Evolutionary conservation across 2,113 vertebrate species (phyloP).

Genomic region (Pseudorasbora parva): DNA sequence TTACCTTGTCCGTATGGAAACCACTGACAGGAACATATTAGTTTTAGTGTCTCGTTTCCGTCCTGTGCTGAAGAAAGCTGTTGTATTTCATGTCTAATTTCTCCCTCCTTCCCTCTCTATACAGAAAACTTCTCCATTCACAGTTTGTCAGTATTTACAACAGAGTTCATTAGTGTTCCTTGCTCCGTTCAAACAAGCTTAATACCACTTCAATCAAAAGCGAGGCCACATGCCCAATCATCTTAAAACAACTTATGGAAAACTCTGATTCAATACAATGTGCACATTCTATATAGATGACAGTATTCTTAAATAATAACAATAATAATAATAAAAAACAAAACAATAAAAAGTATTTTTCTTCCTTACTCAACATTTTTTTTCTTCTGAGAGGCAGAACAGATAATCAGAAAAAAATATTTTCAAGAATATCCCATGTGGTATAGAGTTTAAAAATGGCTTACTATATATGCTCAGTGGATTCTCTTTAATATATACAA

Average conservation of each 20-base stretch:
- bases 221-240: constrained; percentile 4
- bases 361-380: constrained; percentile 55
- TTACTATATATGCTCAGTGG: constrained; percentile 59
- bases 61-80: constrained; percentile 63
- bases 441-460: constrained; percentile 60
- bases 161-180: constrained; percentile 57
- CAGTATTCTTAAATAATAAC: constrained; percentile 68
- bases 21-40: constrained; percentile 59
- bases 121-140: constrained; percentile 64
- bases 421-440: constrained; percentile 50
- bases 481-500: constrained; percentile 67
- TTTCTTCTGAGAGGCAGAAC: constrained; percentile 59
- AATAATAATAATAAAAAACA: constrained; percentile 59
- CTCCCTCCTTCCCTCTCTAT: constrained; percentile 34
- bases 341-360: constrained; percentile 54
- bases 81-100: constrained; percentile 49
- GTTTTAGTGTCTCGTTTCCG: constrained; percentile 65
- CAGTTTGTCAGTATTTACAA: constrained; percentile 65
- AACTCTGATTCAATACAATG: constrained; percentile 22
- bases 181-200: neutral
- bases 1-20: constrained; percentile 53
- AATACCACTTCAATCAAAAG: neutral
- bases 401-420: constrained; percentile 10
- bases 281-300: constrained; percentile 50
- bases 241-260: constrained; percentile 42